phyloP scores from a whole-genome alignment of 2,113 vertebrate genomes.

The Indri indri region DNA sequence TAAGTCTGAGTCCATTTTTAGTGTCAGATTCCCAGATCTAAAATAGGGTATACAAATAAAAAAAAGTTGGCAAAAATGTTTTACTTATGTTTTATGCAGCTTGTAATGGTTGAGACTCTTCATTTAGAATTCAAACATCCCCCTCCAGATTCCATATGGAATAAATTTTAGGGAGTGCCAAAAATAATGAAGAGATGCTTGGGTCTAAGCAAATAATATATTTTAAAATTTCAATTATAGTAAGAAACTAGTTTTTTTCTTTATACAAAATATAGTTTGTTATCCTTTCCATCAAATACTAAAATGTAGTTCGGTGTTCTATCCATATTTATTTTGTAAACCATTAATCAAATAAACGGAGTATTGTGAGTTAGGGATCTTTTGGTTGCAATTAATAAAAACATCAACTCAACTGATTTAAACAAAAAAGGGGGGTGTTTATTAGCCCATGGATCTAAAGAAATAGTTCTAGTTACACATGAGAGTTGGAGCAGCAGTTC shows the following conservation, averaged over 20 bases:
- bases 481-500: background rate
- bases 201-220: constrained; percentile 61
- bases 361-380: background rate
- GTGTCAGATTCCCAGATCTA: constrained; percentile 76
- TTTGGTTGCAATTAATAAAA: constrained; percentile 27
- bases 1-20: constrained; percentile 75
- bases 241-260: constrained; percentile 60
- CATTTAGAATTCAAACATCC: constrained; percentile 75
- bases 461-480: background rate
- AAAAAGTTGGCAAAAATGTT: constrained; percentile 75
- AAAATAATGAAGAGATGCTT: constrained; percentile 72
- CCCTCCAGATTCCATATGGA: constrained; percentile 71
- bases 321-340: constrained; percentile 33
- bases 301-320: background rate
- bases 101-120: constrained; percentile 71
- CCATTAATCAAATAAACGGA: constrained; percentile 27
- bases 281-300: constrained; percentile 37
- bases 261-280: constrained; percentile 44
- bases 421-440: background rate
- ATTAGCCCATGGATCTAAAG: background rate
- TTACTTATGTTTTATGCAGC: constrained; percentile 75
- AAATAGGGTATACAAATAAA: constrained; percentile 74
- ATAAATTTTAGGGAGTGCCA: constrained; percentile 69
- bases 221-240: constrained; percentile 68
- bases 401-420: background rate